Conservation (phyloP, 1,140 invertebrate genomes). For the Magallana angulata region DNA sequence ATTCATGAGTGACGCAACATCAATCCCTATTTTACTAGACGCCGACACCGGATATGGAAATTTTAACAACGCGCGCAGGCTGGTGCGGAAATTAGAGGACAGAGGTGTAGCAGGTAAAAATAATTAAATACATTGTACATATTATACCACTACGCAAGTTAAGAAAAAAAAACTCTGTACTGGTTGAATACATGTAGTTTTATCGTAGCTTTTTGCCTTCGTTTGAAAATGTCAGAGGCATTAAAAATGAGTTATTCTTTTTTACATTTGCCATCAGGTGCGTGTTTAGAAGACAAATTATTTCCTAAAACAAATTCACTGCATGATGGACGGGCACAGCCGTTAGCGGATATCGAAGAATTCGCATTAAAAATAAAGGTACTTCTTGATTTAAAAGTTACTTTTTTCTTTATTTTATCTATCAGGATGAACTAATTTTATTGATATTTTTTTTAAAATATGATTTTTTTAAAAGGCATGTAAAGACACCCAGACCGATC, state of each 20-base stretch:
- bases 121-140: not conserved
- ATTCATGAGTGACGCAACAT: constrained; percentile 81
- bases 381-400: not conserved
- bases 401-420: not conserved
- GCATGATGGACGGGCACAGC: constrained; percentile 78
- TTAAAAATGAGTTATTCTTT: no score
- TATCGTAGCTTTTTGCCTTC: not conserved
- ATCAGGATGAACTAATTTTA: no score
- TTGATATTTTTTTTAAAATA: no score
- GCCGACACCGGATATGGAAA: constrained; percentile 81
- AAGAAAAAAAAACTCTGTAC: no score
- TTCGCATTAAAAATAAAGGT: constrained; percentile 81
- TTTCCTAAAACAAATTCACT: constrained; percentile 82
- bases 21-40: constrained; percentile 80
- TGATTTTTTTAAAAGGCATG: constrained; percentile 74
- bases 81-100: constrained; percentile 80
- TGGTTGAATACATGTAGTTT: not conserved
- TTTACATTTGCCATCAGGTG: constrained; percentile 69
- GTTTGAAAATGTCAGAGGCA: no score
- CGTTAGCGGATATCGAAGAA: constrained; percentile 80
- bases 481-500: constrained; percentile 80
- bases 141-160: not conserved
- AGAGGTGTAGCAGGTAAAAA: constrained; percentile 79
- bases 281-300: constrained; percentile 81
- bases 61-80: constrained; percentile 80